Evolutionary conservation across 2,113 vertebrate genomes (phyloP).

Genomic region (Tretioscincus oriximinensis): DNA sequence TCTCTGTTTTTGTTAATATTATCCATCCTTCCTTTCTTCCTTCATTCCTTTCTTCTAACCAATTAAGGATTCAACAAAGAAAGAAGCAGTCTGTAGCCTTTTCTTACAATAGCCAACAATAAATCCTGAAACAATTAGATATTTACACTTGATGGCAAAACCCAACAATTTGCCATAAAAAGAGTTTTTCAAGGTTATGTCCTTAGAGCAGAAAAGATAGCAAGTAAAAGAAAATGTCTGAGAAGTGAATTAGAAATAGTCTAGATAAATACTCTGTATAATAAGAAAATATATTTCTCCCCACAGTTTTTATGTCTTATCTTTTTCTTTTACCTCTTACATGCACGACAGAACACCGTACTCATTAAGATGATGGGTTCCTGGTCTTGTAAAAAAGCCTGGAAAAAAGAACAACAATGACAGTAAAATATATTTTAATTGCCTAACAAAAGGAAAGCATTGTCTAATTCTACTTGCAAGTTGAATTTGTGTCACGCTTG

Average conservation of each 20-base stretch:
- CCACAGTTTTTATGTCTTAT: neutral
- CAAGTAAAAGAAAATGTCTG: neutral
- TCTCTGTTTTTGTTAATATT: neutral
- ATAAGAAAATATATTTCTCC: neutral
- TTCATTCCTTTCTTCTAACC: neutral
- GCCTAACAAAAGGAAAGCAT: neutral
- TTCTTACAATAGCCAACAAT: too few relatives aligned
- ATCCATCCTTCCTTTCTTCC: neutral
- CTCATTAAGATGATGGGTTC: conserved; percentile 2
- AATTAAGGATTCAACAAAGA: neutral
- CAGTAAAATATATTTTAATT: neutral
- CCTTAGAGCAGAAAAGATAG: too few relatives aligned
- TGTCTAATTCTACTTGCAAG: too few relatives aligned
- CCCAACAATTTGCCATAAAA: too few relatives aligned
- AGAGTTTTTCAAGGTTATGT: too few relatives aligned
- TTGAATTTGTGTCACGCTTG: too few relatives aligned
- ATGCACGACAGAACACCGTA: neutral
- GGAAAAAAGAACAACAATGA: conserved; percentile 5
- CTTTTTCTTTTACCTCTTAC: neutral
- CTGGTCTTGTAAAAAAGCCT: neutral
- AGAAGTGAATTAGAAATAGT: neutral
- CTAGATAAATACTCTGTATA: neutral
- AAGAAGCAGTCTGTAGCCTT: too few relatives aligned
- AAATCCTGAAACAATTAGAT: too few relatives aligned
- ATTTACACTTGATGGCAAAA: too few relatives aligned